Conservation (phyloP, 92 coral and sea anemone genomes). For the Phenganax stokvisi region DNA sequence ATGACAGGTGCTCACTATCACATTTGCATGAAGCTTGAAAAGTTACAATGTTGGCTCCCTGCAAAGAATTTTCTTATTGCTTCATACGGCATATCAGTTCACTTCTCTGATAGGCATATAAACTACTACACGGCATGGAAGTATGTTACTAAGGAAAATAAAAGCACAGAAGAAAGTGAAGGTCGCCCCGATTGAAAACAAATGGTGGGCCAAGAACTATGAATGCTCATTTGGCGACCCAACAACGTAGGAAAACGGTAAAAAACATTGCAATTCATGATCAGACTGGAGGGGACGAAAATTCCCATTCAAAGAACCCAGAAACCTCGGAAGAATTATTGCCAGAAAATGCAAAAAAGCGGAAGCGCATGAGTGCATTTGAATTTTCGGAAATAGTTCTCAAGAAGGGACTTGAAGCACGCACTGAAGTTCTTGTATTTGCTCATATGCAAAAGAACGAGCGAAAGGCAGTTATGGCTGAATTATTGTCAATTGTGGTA, state of each 20-base stretch:
- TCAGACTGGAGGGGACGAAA: not conserved
- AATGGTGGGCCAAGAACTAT: constrained; percentile 33
- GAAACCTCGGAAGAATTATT: not conserved
- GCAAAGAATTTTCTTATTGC: not conserved
- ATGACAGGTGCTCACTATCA: no score
- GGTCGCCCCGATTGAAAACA: constrained; percentile 45
- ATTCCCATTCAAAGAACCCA: not conserved
- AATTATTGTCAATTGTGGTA: not conserved
- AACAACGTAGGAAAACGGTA: not conserved
- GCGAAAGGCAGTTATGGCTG: not conserved
- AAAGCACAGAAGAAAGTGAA: constrained; percentile 30
- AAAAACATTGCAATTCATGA: not conserved
- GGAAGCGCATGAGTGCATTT: not conserved
- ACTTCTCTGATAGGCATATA: constrained; percentile 23
- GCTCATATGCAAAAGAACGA: not conserved
- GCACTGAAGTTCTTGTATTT: not conserved
- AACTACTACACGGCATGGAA: constrained; percentile 45
- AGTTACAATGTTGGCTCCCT: constrained; percentile 39
- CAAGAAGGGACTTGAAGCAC: not conserved
- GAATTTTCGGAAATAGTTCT: constrained; percentile 4
- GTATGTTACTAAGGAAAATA: constrained; percentile 37
- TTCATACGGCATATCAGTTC: constrained; percentile 35
- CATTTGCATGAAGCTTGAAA: not conserved
- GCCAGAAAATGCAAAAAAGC: not conserved
- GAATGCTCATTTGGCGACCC: constrained; percentile 17